Base-by-base conservation (phyloP, 2,113 vertebrate species). In the Orientallactaga bullata region DNA sequence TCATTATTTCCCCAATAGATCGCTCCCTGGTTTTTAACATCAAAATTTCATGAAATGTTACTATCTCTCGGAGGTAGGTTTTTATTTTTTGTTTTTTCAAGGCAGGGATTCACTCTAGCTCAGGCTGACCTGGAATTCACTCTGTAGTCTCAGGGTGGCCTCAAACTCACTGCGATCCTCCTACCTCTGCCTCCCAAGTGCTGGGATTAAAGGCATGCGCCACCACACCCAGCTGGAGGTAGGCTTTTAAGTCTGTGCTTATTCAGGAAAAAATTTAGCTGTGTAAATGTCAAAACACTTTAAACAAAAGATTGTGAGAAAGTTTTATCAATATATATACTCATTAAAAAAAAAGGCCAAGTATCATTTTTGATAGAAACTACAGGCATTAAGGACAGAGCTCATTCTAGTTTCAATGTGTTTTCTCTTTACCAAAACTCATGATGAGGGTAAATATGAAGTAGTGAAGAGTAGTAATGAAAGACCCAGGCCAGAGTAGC, bases 271-370 rank as follows among this genome's bases (percentile, higher is more conserved):
- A 89, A 2, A 78, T 58, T 89, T 91, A 20, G 72, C 93, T 81
- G 13, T 95, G 58, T 61, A 39, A 10, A 63, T 92, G 30, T 12
- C 66, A 84, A 81, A 89, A 85, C 39, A 92, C 76, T 86, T 93
- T 92, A 89, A 92, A 85, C 30, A 90, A 79, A 81, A 7, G 79
- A 28, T 61, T 79, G 2, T 39, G 12, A 84, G 78, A 84, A 78
- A 71, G 35, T 58, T 77, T 5, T 65, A 55, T 90, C 20, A 84
- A 95, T 77, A 61, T 61, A 63, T 11, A 55, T 24, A 55, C 42
- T 69, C 47, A 69, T 89, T 84, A 6, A 5, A 20, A 47, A 69
- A 81, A 83, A 92, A 42, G 35, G 24, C 20, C 24, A 82, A 74
- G 1, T 88, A 85, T 65, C 77, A 83, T 83, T 83, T 15, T 58